Conservation (phyloP, 37 sponge, comb jelly and placozoan species). For the Chondrosia reniformis region DNA sequence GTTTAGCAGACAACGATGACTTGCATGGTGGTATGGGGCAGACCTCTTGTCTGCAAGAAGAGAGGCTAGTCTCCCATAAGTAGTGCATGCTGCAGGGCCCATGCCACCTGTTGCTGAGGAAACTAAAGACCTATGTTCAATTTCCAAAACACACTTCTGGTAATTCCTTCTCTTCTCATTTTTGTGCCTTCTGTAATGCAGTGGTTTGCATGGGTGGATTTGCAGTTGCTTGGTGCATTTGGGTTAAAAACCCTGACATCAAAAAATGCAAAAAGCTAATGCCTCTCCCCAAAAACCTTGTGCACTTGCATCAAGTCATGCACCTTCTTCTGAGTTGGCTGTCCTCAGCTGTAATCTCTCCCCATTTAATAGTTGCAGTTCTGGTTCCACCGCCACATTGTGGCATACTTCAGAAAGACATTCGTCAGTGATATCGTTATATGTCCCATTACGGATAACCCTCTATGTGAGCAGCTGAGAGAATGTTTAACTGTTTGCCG, state of each 20-base stretch:
- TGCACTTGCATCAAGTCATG: slow-evolving; percentile 12
- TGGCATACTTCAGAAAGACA: slow-evolving; percentile 3
- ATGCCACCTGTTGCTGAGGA: slow-evolving; percentile 16
- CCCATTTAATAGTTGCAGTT: background rate
- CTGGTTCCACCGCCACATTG: slow-evolving; percentile 4
- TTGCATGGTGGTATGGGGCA: background rate
- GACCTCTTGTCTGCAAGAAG: background rate
- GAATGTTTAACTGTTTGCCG: slow-evolving; percentile 17
- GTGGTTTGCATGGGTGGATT: background rate
- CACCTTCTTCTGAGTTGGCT: slow-evolving; percentile 8
- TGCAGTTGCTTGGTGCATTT: background rate
- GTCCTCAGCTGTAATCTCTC: background rate
- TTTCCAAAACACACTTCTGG: background rate
- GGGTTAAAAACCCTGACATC: slow-evolving; percentile 27
- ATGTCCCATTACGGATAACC: slow-evolving; percentile 13
- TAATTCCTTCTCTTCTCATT: slow-evolving; percentile 1
- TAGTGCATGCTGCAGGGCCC: background rate
- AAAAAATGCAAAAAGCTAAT: slow-evolving; percentile 8
- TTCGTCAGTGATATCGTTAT: background rate
- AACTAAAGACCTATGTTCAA: slow-evolving; percentile 17
- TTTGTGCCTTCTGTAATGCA: background rate
- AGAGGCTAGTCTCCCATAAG: background rate
- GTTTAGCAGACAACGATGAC: background rate
- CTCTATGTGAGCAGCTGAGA: slow-evolving; percentile 17
- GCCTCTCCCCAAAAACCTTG: slow-evolving; percentile 1